Evolutionary conservation across 2,797 vertebrate species (phyloP).

Genomic region (Carduelis carduelis): DNA sequence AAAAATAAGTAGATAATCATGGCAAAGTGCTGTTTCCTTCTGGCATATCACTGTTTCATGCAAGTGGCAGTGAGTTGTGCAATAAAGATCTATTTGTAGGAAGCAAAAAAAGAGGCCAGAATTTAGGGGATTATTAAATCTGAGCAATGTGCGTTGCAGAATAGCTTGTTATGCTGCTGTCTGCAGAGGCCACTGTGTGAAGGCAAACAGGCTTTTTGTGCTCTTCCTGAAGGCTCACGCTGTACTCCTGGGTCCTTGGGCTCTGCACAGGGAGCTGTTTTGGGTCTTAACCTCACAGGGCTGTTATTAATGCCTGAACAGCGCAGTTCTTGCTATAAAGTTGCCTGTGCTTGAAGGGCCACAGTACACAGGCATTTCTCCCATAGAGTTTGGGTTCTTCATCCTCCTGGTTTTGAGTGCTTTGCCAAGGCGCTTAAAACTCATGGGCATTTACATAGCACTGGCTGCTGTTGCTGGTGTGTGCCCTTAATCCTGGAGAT

Average conservation of each 20-base stretch:
- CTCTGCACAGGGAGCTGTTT: neutral
- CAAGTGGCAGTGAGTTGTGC: neutral
- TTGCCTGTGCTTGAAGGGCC: neutral
- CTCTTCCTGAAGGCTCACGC: rapidly evolving
- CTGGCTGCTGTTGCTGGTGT: neutral
- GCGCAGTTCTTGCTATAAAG: neutral
- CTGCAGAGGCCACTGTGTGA: neutral
- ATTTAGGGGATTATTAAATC: neutral
- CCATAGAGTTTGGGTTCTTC: neutral
- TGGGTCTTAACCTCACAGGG: neutral
- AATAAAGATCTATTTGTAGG: neutral
- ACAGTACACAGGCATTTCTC: neutral
- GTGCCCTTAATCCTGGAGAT: rapidly evolving
- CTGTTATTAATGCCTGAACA: neutral
- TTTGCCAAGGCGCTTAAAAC: neutral
- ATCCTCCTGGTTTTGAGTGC: neutral
- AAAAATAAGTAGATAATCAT: neutral
- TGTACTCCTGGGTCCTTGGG: neutral
- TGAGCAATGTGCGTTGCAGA: neutral
- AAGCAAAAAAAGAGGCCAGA: neutral
- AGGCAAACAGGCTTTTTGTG: rapidly evolving
- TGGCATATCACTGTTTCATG: neutral
- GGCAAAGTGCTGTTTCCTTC: neutral
- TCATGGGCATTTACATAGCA: rapidly evolving
- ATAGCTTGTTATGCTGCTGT: neutral